Evolutionary conservation across 2,888 invertebrate species (phyloP).

Genomic region (Helobdella robusta): DNA sequence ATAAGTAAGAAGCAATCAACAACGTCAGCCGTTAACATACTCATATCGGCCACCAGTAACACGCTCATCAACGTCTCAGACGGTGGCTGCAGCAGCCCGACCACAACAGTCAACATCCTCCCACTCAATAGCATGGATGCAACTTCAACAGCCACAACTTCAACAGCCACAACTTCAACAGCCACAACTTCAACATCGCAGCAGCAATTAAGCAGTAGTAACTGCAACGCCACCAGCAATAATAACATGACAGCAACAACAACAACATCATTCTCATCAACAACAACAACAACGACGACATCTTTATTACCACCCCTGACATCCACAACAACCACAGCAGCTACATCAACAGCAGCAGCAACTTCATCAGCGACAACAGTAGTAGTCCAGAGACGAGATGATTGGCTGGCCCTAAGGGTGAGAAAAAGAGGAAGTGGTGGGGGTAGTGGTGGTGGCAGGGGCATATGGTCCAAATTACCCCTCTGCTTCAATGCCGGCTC

Average conservation of each 20-base stretch:
- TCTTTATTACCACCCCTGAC: not conserved
- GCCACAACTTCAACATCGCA: not conserved
- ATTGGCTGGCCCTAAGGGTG: slow-evolving; percentile 45
- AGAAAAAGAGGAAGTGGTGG: too few relatives aligned
- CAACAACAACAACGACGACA: not conserved
- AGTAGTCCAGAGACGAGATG: slow-evolving; percentile 40
- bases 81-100: not conserved
- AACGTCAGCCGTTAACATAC: not conserved
- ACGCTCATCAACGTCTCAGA: not conserved
- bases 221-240: not conserved
- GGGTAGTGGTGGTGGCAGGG: slow-evolving; percentile 39
- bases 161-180: not conserved
- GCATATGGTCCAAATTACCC: slow-evolving; percentile 42
- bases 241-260: not conserved
- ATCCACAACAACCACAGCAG: not conserved
- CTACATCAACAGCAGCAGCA: not conserved
- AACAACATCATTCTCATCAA: not conserved
- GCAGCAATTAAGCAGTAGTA: not conserved
- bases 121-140: not conserved
- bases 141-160: not conserved
- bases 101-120: not conserved
- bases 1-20: too few relatives aligned
- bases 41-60: not conserved
- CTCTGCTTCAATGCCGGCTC: slow-evolving; percentile 40
- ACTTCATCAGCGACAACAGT: not conserved